Evolutionary conservation across 2,797 vertebrate genomes (phyloP).

Genomic region (Cuculus canorus): DNA sequence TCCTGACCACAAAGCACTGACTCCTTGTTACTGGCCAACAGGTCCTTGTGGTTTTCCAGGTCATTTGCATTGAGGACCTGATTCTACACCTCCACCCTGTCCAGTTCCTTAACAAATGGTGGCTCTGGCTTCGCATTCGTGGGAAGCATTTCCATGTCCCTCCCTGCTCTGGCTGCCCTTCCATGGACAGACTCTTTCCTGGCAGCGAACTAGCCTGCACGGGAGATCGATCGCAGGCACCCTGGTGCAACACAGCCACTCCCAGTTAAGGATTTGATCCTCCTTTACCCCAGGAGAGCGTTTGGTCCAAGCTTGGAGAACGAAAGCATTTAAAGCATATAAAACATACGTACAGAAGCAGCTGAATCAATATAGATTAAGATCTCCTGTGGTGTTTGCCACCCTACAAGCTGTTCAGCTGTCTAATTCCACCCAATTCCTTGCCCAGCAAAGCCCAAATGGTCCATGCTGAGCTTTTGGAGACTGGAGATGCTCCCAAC

Average conservation of each 20-base stretch:
- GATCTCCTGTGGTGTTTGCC: neutral
- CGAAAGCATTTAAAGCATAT: neutral
- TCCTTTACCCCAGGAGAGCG: neutral
- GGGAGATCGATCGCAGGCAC: neutral
- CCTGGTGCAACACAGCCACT: neutral
- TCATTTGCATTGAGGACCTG: neutral
- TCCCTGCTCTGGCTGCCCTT: neutral
- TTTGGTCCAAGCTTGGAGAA: neutral
- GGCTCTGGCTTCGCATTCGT: neutral
- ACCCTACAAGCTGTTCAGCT: fast-evolving
- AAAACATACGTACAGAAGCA: neutral
- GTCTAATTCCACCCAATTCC: neutral
- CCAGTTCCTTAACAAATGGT: neutral
- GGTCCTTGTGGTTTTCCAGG: no score
- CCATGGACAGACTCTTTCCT: neutral
- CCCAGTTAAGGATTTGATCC: neutral
- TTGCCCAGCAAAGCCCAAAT: neutral
- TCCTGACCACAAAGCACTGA: neutral
- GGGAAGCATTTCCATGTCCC: neutral
- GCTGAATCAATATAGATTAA: neutral
- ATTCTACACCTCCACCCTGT: no score
- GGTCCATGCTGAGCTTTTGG: fast-evolving
- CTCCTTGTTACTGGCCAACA: neutral
- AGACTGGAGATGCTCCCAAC: fast-evolving
- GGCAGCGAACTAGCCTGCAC: no score